phyloP scores from a whole-genome alignment of 2,113 vertebrate species.

The Lamprologus ornatipinnis region DNA sequence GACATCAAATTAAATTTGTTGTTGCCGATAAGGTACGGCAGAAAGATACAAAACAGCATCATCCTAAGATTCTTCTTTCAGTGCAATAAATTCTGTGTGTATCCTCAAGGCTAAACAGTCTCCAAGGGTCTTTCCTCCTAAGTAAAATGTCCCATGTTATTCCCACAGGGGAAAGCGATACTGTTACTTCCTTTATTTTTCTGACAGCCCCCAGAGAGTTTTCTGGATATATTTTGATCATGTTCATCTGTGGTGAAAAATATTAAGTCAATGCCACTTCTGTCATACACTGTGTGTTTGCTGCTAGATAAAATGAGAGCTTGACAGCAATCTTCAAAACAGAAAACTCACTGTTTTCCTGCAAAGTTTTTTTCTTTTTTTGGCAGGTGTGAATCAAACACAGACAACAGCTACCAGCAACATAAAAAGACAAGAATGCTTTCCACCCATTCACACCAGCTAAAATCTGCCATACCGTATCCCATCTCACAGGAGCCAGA shows the following conservation, averaged over 20 bases:
- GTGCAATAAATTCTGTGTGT: background rate
- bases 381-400: background rate
- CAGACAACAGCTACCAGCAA: background rate
- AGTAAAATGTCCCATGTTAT: background rate
- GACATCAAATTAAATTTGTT: background rate
- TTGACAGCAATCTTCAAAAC: background rate
- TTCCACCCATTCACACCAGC: background rate
- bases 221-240: background rate
- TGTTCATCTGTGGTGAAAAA: background rate
- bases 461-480: rapidly evolving
- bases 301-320: slow-evolving; percentile 3
- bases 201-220: background rate
- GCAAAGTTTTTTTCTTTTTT: background rate
- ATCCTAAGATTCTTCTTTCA: background rate
- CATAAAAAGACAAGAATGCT: background rate
- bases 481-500: background rate
- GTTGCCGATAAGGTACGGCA: background rate
- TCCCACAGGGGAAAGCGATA: background rate
- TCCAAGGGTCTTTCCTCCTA: background rate
- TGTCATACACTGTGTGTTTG: background rate
- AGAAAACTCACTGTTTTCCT: background rate
- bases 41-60: background rate
- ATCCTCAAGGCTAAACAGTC: background rate
- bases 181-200: background rate
- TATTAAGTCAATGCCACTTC: background rate